Base-by-base conservation (phyloP, 2,113 vertebrate genomes). In the Castor canadensis region DNA sequence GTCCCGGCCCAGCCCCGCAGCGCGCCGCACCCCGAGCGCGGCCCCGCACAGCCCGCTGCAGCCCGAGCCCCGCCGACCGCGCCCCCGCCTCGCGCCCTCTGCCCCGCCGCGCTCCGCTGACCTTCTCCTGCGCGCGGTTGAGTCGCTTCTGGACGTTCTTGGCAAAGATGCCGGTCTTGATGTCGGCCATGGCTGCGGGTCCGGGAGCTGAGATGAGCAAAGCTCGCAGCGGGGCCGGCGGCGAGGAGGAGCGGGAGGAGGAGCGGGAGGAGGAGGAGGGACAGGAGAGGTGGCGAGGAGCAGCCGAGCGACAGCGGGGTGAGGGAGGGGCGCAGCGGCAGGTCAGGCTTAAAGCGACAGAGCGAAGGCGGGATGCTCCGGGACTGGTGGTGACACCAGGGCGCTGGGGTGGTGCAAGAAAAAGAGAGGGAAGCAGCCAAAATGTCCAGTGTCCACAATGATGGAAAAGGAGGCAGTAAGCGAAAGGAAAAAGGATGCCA, bases 101-200 rank as follows among this genome's bases (percentile, higher is more conserved):
- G 75, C 92, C 47, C 13, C 9, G 47, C 11, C 47, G 64, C 85
- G 79, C 22, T 12, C 9, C 17, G n/a, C 97, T 95, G 97, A 99
- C 99, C 99, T 99, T 99, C 94, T 99, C 99, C 98, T 99, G 99
- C 10, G 99, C 99, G 35, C 99, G 98, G 98, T 98, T 99, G 90
- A 99, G 98, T 54, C 99, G 98, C 95, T 99, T 99, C 98, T 99
- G 99, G 54, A 99, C 99, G 97, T 99, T 99, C 98, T 99, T 99
- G 91, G 99, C 99, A 97, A 99, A 99, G 94, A 99, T 98, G 97
- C 99, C 99, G 9, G 99, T 99, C 98, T 99, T 99, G 95, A 99
- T 99, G 98, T 99, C 99, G 96, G 99, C 99, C 99, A 99, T 99
- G 98, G 98, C 98, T 98, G 98, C 97, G 96, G 97, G 95, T 98